Evolutionary conservation across 2,797 vertebrate genomes (phyloP).

Genomic region (Halcyon smyrnensis): DNA sequence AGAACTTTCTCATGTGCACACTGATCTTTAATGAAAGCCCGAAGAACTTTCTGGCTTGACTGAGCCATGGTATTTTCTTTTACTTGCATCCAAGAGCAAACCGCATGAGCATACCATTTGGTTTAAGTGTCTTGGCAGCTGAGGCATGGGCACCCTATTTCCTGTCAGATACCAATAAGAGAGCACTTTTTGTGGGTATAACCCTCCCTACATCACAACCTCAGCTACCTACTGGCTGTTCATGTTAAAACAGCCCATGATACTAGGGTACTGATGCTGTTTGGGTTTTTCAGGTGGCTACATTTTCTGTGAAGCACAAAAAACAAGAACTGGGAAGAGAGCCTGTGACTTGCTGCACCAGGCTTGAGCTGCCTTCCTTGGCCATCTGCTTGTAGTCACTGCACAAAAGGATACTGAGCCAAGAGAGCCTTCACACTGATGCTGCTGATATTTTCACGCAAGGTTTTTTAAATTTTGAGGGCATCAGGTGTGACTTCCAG

Average conservation of each 20-base stretch:
- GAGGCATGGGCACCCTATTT: not conserved
- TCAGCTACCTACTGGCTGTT: not conserved
- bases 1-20: not conserved
- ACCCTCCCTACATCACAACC: not conserved
- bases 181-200: not conserved
- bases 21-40: not conserved
- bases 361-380: rapidly evolving
- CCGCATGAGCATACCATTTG: rapidly evolving
- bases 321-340: not conserved
- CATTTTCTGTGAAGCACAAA: not conserved
- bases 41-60: not conserved
- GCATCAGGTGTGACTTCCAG: not conserved
- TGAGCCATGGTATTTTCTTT: not conserved
- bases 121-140: not conserved
- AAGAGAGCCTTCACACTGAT: not conserved
- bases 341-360: not conserved
- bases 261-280: not conserved
- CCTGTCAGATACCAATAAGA: not conserved
- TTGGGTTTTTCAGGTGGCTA: not conserved
- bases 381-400: not conserved
- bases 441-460: not conserved
- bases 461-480: not conserved
- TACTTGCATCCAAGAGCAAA: not conserved
- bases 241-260: not conserved
- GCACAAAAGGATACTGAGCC: not conserved